Evolutionary conservation across 2,888 invertebrate species (phyloP).

Genomic region (Drosophila affinis): DNA sequence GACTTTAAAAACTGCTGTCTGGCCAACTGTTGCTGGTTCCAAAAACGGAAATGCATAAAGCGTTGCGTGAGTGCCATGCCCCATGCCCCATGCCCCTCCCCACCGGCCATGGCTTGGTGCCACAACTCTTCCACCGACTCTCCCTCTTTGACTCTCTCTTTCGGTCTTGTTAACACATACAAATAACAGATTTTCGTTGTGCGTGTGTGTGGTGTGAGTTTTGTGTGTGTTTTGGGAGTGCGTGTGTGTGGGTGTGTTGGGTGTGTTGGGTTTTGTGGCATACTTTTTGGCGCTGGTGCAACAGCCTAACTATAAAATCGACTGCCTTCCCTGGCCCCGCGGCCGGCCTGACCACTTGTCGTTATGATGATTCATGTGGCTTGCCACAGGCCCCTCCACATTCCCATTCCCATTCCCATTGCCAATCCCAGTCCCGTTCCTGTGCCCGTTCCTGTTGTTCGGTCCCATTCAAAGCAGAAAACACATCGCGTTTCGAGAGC

Average conservation of each 20-base stretch:
- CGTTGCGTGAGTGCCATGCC: slow-evolving; percentile 52
- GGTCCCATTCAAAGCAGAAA: slow-evolving; percentile 30
- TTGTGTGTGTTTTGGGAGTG: slow-evolving; percentile 6
- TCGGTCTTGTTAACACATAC: slow-evolving; percentile 68
- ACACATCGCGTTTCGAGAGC: slow-evolving; percentile 52
- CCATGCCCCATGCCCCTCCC: slow-evolving; percentile 6
- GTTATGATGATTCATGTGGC: slow-evolving; percentile 72
- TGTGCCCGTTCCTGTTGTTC: not conserved
- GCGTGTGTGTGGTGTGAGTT: slow-evolving; percentile 20
- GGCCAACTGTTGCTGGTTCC: slow-evolving; percentile 65
- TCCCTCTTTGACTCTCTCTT: slow-evolving; percentile 2
- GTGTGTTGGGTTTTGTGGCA: slow-evolving; percentile 51
- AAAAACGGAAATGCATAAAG: slow-evolving; percentile 66
- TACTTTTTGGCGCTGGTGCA: slow-evolving; percentile 65
- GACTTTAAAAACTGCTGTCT: slow-evolving; percentile 54
- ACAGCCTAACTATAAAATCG: slow-evolving; percentile 68
- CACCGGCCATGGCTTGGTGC: slow-evolving; percentile 24
- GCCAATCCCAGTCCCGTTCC: slow-evolving; percentile 9
- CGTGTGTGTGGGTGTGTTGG: slow-evolving; percentile 13
- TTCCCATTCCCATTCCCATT: slow-evolving; percentile 22
- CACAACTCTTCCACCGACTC: slow-evolving; percentile 34
- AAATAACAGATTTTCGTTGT: slow-evolving; percentile 65
- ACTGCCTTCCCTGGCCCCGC: slow-evolving; percentile 23
- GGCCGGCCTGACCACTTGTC: slow-evolving; percentile 56
- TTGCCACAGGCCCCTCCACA: slow-evolving; percentile 42